A percentile compares a stretch with the other conserved stretches of the same genome.
These are phyloP conservation scores for Thysanoteuthis rhombus DNA, from an alignment of 2,888 invertebrate species.

Conservation along the genomic window DNA sequence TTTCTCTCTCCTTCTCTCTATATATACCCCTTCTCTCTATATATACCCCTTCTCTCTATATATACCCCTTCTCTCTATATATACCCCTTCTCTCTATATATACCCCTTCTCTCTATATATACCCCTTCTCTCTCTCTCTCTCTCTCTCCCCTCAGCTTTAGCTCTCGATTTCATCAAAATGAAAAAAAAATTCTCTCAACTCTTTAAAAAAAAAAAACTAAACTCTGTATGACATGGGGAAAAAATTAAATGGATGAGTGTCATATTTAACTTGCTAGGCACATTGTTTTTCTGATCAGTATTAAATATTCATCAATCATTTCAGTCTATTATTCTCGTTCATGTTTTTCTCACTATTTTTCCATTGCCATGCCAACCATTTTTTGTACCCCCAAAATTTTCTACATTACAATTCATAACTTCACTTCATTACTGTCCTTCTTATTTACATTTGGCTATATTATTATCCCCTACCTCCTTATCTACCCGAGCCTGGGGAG, in stretches of 20 bases:
- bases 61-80: too few species aligned
- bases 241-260: background rate
- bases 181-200: background rate
- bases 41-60: too few species aligned
- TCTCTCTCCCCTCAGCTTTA: background rate
- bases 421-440: background rate
- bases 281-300: background rate
- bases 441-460: background rate
- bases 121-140: background rate
- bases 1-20: too few species aligned
- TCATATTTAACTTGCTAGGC: too few species aligned
- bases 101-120: background rate
- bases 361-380: background rate
- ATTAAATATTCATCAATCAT: background rate
- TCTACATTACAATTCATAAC: background rate
- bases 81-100: background rate
- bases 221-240: background rate
- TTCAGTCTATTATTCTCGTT: background rate
- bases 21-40: too few species aligned
- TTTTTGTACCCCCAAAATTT: background rate
- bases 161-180: too few species aligned
- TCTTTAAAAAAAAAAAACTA: background rate
- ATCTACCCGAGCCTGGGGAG: background rate
- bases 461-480: background rate
- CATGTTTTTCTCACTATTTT: background rate